phyloP scores from a whole-genome alignment of 1,140 invertebrate species.

The Oedothorax gibbosus region DNA sequence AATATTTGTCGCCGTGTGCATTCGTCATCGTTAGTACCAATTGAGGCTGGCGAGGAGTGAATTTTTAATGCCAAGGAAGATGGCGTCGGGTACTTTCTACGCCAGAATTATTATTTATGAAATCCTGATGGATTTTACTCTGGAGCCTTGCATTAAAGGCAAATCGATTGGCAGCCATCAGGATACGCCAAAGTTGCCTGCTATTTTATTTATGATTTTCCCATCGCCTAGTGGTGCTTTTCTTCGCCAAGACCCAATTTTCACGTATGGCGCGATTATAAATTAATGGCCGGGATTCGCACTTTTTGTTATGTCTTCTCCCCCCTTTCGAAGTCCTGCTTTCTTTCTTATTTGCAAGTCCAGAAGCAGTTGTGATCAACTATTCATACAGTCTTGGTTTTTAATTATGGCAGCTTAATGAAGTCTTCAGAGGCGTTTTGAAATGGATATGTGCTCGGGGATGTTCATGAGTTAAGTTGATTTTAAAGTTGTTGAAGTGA shows the following conservation, averaged over 20 bases:
- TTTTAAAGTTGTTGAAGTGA: too few species aligned
- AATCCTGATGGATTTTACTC: constrained; percentile 58
- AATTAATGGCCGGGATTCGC: constrained; percentile 49
- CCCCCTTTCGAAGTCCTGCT: neutral
- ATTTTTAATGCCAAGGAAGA: constrained; percentile 49
- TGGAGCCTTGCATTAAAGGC: constrained; percentile 37
- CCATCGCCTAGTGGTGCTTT: constrained; percentile 43
- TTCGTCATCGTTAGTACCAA: constrained; percentile 54
- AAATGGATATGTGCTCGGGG: neutral
- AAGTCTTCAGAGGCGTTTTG: neutral
- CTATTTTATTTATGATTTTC: constrained; percentile 58
- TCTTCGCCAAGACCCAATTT: constrained; percentile 44
- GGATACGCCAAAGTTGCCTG: constrained; percentile 43
- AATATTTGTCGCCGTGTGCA: constrained; percentile 39
- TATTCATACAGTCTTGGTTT: constrained; percentile 49
- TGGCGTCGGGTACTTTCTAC: constrained; percentile 13
- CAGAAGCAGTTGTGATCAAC: constrained; percentile 38
- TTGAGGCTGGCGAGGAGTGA: constrained; percentile 26
- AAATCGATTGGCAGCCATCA: constrained; percentile 41
- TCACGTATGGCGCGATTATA: constrained; percentile 59
- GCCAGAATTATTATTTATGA: constrained; percentile 59
- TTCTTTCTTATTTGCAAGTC: constrained; percentile 19
- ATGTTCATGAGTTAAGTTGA: too few species aligned
- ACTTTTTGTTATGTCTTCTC: constrained; percentile 10
- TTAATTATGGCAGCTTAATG: constrained; percentile 56